Evolutionary conservation across 2,888 invertebrate species (phyloP).

Genomic region (Melieria picta): DNA sequence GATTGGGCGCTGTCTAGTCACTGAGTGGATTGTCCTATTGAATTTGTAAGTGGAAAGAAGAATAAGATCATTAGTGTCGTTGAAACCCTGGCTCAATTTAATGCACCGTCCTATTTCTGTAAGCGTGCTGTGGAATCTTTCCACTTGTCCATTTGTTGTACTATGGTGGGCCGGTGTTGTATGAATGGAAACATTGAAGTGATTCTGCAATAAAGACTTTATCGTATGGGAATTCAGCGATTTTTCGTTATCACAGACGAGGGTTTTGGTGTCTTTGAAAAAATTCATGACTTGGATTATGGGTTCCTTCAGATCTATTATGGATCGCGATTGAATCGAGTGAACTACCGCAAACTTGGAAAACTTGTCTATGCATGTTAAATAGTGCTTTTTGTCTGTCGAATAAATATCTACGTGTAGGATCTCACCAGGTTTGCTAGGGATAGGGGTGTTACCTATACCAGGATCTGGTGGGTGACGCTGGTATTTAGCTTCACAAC

Average conservation of each 20-base stretch:
- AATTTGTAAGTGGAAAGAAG: slow-evolving; percentile 1
- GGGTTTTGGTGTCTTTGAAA: background rate
- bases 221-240: slow-evolving; percentile 15
- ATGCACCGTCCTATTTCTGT: slow-evolving; percentile 19
- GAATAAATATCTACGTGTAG: slow-evolving; percentile 30
- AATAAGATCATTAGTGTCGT: slow-evolving; percentile 2
- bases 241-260: slow-evolving; percentile 17
- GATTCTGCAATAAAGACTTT: slow-evolving; percentile 11
- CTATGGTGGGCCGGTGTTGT: slow-evolving; percentile 19
- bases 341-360: slow-evolving; percentile 30
- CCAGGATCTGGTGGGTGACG: slow-evolving; percentile 17
- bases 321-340: background rate
- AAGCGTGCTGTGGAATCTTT: slow-evolving; percentile 20
- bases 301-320: background rate
- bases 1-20: slow-evolving; percentile 1
- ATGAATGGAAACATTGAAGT: background rate
- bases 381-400: slow-evolving; percentile 27
- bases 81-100: slow-evolving; percentile 9
- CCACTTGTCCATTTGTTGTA: slow-evolving; percentile 19
- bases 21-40: slow-evolving; percentile 5
- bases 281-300: background rate
- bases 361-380: slow-evolving; percentile 36
- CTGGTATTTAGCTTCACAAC: slow-evolving; percentile 23
- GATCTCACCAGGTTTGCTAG: slow-evolving; percentile 22
- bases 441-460: slow-evolving; percentile 20